Percentiles rank a stretch among this genome's conserved stretches.
Conservation (phyloP, 2,888 invertebrate genomes). For the Masnerella sp. region DNA sequence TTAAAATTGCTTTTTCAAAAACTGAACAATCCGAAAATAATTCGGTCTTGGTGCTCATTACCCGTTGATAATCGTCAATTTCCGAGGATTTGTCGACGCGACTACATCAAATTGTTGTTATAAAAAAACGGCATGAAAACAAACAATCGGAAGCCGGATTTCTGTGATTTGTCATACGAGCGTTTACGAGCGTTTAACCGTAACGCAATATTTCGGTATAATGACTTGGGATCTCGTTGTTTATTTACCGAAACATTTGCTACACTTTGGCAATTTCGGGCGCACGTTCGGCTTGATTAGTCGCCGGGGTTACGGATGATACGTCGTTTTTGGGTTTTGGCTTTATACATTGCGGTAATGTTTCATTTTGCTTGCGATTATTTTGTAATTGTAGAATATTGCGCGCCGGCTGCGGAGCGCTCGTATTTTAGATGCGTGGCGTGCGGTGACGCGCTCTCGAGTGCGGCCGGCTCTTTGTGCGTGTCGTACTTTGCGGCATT, state of each 20-base stretch:
- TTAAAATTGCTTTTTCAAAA: too few species aligned
- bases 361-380: constrained; percentile 43
- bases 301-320: constrained; percentile 7
- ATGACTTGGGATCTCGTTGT: constrained; percentile 17
- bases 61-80: too few species aligned
- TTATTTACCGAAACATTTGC: constrained; percentile 33
- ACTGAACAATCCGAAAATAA: too few species aligned
- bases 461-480: constrained; percentile 29
- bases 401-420: constrained; percentile 12
- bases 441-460: constrained; percentile 30
- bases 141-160: not conserved
- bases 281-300: constrained; percentile 23
- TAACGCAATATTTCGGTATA: constrained; percentile 6
- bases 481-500: too few species aligned
- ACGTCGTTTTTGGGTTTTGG: constrained; percentile 35
- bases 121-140: not conserved
- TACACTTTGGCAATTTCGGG: constrained; percentile 21
- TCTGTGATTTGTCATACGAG: not conserved
- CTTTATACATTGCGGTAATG: constrained; percentile 27
- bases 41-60: too few species aligned
- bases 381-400: constrained; percentile 43
- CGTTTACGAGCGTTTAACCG: constrained; percentile 6
- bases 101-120: too few species aligned
- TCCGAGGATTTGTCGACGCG: too few species aligned
- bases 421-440: constrained; percentile 39